Evolutionary conservation across 2,113 vertebrate genomes (phyloP), one percentile per base, ranked within the genome.

Genomic region (Charina bottae): DNA sequence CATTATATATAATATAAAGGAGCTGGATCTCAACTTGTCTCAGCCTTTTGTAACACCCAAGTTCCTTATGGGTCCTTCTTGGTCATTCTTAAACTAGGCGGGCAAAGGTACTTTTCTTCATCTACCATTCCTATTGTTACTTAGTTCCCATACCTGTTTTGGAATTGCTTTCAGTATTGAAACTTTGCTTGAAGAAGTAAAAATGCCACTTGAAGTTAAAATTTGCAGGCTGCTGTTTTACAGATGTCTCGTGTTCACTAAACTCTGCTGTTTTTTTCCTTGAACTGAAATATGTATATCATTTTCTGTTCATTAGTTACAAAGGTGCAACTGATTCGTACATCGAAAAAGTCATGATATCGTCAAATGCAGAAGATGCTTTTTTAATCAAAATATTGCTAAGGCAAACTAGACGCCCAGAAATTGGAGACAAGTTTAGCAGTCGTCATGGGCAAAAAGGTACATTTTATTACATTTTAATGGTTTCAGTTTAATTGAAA

Each of bases 361-460:
- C 99, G 1, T 99, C 99, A 93, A 99, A 99, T 33, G 99, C 99
- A 0, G 99, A 99, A 93, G 99, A 99, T 53, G 99, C 99, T 46
- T 99, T 99, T 97, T 98, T 99, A 93, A 99, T 99, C 95, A 99
- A 99, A 97, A 99, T 99, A 97, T 97, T 99, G n/a, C 97, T 99
- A 94, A 98, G 99, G 90, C 99, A 99, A 97, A 99, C 99, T 0
- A 98, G 99, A 92, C 97, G 99, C 17, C 99, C 99, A 0, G 99
- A 99, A 96, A 99, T 99, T 42, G 99, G 99, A 95, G 99, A 99
- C 97, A 99, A 99, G 91, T 99, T 99, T 97, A 99, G 99, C 96
- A 99, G 99, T 96, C 98, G 99, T 46, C 99, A 99, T 17, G 99
- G 99, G 19, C 99, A 99, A 95, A 99, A 99, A 99, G 99, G 99